Conservation (phyloP, 2,888 invertebrate genomes). For the Hydroisotoma schaefferi region DNA sequence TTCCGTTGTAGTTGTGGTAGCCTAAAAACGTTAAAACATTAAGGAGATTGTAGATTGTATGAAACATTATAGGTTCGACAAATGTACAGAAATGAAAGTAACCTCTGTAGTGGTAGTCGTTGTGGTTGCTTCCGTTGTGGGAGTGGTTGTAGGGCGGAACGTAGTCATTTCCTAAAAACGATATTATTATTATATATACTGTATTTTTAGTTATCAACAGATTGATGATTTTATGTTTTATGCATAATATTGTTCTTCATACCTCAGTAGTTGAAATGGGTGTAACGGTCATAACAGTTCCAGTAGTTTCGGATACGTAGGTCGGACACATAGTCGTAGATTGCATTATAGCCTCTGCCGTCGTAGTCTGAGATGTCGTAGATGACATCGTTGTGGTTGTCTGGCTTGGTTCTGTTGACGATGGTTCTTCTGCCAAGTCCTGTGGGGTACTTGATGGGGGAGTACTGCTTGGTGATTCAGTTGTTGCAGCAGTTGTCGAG, state of each 20-base stretch:
- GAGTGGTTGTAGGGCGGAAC: slow-evolving; percentile 17
- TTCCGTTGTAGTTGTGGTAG: slow-evolving; percentile 9
- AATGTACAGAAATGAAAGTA: background rate
- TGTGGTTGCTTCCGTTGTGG: slow-evolving; percentile 21
- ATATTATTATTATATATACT: background rate
- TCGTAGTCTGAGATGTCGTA: slow-evolving; percentile 15
- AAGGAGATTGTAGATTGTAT: background rate
- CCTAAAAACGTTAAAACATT: too few species aligned
- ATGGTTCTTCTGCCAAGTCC: background rate
- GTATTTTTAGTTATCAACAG: background rate
- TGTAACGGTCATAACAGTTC: slow-evolving; percentile 35
- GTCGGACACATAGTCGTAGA: slow-evolving; percentile 33
- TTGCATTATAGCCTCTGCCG: slow-evolving; percentile 32
- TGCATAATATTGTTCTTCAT: too few species aligned
- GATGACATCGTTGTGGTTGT: slow-evolving; percentile 3
- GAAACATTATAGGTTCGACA: too few species aligned
- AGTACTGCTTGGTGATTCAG: slow-evolving; percentile 24
- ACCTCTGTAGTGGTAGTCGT: slow-evolving; percentile 27
- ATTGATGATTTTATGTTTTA: background rate
- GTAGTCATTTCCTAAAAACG: slow-evolving; percentile 13
- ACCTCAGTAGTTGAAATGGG: slow-evolving; percentile 31
- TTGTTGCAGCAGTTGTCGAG: slow-evolving; percentile 18
- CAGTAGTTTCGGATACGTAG: slow-evolving; percentile 28
- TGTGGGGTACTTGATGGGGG: slow-evolving; percentile 10
- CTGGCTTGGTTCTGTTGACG: too few species aligned